phyloP scores from a whole-genome alignment of 2,888 invertebrate species.

The Drosophila helvetica region DNA sequence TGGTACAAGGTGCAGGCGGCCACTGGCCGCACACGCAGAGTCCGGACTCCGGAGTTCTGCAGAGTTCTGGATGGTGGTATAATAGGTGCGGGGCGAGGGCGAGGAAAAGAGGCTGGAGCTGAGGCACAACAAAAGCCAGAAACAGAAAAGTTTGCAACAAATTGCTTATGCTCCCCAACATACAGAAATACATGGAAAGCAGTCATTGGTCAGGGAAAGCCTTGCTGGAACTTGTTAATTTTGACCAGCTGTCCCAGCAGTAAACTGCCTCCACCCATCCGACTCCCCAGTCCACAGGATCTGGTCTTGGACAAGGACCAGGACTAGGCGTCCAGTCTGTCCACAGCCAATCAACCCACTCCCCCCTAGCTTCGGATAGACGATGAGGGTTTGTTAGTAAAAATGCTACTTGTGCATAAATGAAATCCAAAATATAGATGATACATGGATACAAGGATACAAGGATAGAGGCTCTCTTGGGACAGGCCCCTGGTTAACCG shows the following conservation, averaged over 20 bases:
- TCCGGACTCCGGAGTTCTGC: slow-evolving; percentile 6
- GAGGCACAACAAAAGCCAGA: slow-evolving; percentile 64
- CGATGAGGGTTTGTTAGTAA: slow-evolving; percentile 38
- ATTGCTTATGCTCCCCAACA: slow-evolving; percentile 73
- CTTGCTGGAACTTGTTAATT: slow-evolving; percentile 75
- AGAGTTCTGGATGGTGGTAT: background rate
- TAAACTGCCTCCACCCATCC: slow-evolving; percentile 52
- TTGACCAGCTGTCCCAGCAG: slow-evolving; percentile 76
- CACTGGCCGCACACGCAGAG: slow-evolving; percentile 13
- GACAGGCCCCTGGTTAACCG: background rate
- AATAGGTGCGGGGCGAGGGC: too few relatives aligned
- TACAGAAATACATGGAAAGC: slow-evolving; percentile 46
- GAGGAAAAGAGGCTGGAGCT: background rate
- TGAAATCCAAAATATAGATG: slow-evolving; percentile 66
- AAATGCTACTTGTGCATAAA: slow-evolving; percentile 74
- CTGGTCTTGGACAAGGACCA: background rate
- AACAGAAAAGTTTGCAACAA: slow-evolving; percentile 75
- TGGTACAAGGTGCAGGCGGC: slow-evolving; percentile 10
- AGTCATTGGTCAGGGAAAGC: slow-evolving; percentile 51
- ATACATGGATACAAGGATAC: slow-evolving; percentile 33
- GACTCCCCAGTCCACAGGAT: background rate
- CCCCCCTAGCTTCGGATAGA: background rate
- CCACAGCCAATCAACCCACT: slow-evolving; percentile 4
- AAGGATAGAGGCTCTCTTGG: background rate
- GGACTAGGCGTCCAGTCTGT: background rate